Evolutionary conservation across 2,113 vertebrate genomes (phyloP), one percentile per base, ranked within the genome.

Genomic region (Syrrhaptes paradoxus): DNA sequence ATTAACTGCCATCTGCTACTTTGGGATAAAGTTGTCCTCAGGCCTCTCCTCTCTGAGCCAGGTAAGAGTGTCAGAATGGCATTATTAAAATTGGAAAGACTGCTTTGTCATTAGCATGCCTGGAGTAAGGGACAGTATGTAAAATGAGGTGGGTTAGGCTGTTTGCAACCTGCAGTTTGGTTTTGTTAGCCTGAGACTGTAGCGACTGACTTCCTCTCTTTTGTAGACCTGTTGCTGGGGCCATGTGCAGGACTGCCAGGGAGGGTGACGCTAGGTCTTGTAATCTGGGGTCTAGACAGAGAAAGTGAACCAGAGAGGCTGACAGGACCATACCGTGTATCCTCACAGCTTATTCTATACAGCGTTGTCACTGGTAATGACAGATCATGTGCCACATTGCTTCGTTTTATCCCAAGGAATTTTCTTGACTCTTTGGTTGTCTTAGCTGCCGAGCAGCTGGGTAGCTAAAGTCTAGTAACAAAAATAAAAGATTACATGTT

Each of bases 1-100:
- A 57, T 85, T 93, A 92, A 77, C 45, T 59, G 43, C 73, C 85
- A 92, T 77, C 93, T 96, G 85, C 85, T 89, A 34, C 88, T 85
- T 70, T 55, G 81, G 79, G 82, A 87, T 85, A 73, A 80, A 92
- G 85, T 87, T 90, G 16, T 89, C 91, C 85, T 90, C 59, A 24
- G 85, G 59, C 70, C 94, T 90, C 41, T 28, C 25, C 46, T 71
- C 4, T 59, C 45, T 52, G 32, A 77, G 68, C 34, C 74, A 78
- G 70, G 91, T 65, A 78, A 65, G 82, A 61, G 52, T 48, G 65
- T 63, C 59, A 94, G 84, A 84, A 74, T 46, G 43, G 9, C 41
- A 38, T 93, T 65, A 80, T 58, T 82, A 79, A 86, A 92, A 49
- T 25, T 45, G 14, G 75, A 71, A 76, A 48, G 62, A 22, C 31